Conservation (phyloP, 2,797 vertebrate species). For the Anolis apletophallus region DNA sequence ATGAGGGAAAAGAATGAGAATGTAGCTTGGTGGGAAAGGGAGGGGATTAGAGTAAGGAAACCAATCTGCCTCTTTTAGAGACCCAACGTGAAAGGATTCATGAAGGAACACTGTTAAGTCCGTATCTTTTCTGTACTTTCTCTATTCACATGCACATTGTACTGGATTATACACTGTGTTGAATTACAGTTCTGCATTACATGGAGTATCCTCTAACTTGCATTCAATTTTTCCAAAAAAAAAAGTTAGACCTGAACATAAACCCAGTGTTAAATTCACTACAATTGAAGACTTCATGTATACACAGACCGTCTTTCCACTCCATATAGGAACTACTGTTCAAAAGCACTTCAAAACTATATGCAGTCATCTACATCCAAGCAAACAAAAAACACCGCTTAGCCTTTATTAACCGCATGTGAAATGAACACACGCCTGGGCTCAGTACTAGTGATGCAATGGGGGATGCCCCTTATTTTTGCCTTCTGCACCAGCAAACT, state of each 20-base stretch:
- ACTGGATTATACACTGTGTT: neutral
- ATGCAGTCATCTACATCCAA: slow-evolving; percentile 41
- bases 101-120: neutral
- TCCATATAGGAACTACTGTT: slow-evolving; percentile 25
- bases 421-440: neutral
- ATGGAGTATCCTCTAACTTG: slow-evolving; percentile 27
- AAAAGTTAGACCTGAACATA: neutral
- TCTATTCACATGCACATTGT: neutral
- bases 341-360: slow-evolving; percentile 47
- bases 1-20: no score
- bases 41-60: no score
- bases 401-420: neutral
- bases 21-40: no score
- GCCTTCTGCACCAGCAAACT: slow-evolving; percentile 18
- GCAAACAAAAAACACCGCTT: neutral
- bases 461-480: neutral
- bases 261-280: neutral
- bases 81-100: neutral
- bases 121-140: neutral
- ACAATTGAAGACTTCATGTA: slow-evolving; percentile 23
- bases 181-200: slow-evolving; percentile 22
- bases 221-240: neutral
- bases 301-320: slow-evolving; percentile 8
- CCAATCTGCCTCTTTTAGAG: no score
- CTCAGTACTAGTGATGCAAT: neutral